Evolutionary conservation across 2,888 invertebrate genomes (phyloP), one percentile per base, ranked within the genome.

Genomic region (Yponomeuta plumbellus): DNA sequence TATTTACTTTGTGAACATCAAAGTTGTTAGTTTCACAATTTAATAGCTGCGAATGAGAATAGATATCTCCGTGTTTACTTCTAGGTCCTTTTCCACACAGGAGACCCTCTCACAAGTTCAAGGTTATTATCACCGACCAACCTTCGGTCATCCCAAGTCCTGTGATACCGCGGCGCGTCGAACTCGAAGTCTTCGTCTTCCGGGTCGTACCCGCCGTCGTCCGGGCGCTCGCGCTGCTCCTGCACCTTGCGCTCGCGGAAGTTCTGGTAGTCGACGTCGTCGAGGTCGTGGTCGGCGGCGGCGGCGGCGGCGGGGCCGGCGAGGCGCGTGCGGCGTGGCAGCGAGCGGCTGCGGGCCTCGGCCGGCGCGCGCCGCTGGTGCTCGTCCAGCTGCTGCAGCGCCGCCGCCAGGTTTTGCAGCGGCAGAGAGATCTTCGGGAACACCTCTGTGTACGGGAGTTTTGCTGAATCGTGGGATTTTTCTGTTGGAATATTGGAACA

Each of bases 371-470:
- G 44, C 44, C 44, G 44, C 44, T 52, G 17, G 66, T 87, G 86
- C 1, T 80, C 78, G 2, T 91, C 88, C 22, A 90, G 72, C 44
- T 90, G 86, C 70, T 84, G 83, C 8, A 91, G 72, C 0, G 91
- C 91, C 11, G 88, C 86, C 69, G 86, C 87, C n/a, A 90, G 72
- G 69, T 91, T 90, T 80, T 86, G 85, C 4, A 91, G 71, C 0
- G 91, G 90, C 2, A 91, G 75, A 0, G 89, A 86, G 69, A 91
- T 87, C 72, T 84, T 88, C n/a, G 88, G 91, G 34, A 88, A 90
- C 0, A 85, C 83, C 44, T 81, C 90, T 88, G 80, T 2, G 34
- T 8, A 76, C 77, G 56, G 56, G 0, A 56, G 20, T 56, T 11
- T n/a, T 17, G 1, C 4, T 56, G n/a, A 11, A 20, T 56, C 8